Base-by-base conservation (phyloP, 2,888 invertebrate species). In the Lycaena phlaeas region DNA sequence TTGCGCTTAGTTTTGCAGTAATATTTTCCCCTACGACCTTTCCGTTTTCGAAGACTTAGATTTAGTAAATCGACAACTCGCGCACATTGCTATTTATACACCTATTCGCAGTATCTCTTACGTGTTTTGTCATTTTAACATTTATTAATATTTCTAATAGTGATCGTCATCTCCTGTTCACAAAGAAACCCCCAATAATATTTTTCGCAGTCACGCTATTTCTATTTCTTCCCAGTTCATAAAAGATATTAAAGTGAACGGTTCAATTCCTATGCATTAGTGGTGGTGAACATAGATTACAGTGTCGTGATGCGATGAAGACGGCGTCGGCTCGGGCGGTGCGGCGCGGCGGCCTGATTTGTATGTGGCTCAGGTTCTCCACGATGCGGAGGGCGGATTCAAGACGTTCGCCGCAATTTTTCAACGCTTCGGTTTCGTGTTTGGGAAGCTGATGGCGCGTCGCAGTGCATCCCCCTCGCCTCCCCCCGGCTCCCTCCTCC, bases 361-460 rank as follows among this genome's bases (percentile, higher is more conserved):
- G 76, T 81, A 78, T 77, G 78, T 78, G 61, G 60, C 66, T 65
- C 72, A 59, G 64, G 63, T 62, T 53, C 62, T 56, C 61, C 55
- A 49, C 62, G 62, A 64, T 61, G 70, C 62, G 64, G 65, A 61
- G 70, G 69, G 68, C 60, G 68, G 67, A 57, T 64, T 59, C 64
- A 68, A 79, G 77, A 76, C 76, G 71, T 66, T 78, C 69, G 58
- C 68, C 64, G 75, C 74, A 78, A 81, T 82, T 82, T 82, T 82
- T 82, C 76, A 81, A 68, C 70, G 69, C 59, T 73, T 75, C 73
- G 68, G 53, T 59, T 70, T 55, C 76, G 76, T 77, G 78, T 74
- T 78, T 62, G 56, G 70, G 64, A 70, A 73, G 65, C 70, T 61
- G 69, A 76, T 72, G 53, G 63, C 55, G 63, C 55, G 59, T 64